These are phyloP conservation scores for Sorex maritimensis DNA, from an alignment of 2,797 vertebrate genomes.

Conservation along the genomic window DNA sequence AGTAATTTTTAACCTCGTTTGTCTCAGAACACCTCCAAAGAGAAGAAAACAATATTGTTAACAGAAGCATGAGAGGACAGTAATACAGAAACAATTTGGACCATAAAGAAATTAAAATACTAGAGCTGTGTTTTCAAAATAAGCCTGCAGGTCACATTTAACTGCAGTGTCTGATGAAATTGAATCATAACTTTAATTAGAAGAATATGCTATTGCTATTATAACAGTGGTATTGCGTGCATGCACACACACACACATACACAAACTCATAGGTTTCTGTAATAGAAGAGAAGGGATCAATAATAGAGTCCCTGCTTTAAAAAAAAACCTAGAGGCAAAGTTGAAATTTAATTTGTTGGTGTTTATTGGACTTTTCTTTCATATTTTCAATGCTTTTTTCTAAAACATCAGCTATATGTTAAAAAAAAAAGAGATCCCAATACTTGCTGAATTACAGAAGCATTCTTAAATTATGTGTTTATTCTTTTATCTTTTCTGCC, in stretches of 20 bases:
- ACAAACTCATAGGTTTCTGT: neutral
- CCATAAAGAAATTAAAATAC: neutral
- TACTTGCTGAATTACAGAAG: neutral
- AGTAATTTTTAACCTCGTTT: slow-evolving; percentile 38
- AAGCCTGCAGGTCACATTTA: neutral
- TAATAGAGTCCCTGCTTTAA: slow-evolving; percentile 31
- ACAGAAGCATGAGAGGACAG: neutral
- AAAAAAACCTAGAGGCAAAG: slow-evolving; percentile 52
- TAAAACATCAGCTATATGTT: slow-evolving; percentile 73
- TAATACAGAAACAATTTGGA: neutral
- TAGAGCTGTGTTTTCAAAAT: neutral
- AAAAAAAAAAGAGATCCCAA: slow-evolving; percentile 53
- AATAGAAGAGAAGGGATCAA: slow-evolving; percentile 56
- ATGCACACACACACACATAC: neutral
- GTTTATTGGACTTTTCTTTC: neutral
- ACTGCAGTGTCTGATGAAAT: slow-evolving; percentile 37
- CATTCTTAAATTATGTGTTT: neutral
- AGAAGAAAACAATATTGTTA: neutral
- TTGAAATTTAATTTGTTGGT: slow-evolving; percentile 67
- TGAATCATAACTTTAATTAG: slow-evolving; percentile 60
- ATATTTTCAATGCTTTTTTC: slow-evolving; percentile 34
- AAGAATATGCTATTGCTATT: slow-evolving; percentile 57
- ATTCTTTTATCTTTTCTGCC: slow-evolving; percentile 87
- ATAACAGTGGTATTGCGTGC: neutral
- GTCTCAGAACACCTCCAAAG: slow-evolving; percentile 39